These are phyloP conservation scores for Neosilurus mollespiculum DNA, from an alignment of 2,797 vertebrate genomes.

Conservation along the genomic window DNA sequence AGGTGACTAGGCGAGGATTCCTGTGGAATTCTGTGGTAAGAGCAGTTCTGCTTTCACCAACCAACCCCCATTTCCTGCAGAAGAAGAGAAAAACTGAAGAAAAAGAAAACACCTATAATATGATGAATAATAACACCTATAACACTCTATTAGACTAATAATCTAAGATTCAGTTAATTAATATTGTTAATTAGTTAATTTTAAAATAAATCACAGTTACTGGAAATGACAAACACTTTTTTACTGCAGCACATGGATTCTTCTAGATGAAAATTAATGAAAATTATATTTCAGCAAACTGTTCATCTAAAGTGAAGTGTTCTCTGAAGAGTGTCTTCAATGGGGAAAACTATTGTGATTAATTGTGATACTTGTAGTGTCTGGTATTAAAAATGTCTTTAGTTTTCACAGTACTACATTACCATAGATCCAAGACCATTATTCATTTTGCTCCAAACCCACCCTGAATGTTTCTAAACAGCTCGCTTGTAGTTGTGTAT, in stretches of 20 bases:
- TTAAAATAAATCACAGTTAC: no score
- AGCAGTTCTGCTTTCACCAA: constrained; percentile 28
- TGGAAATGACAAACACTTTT: background rate
- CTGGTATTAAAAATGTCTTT: background rate
- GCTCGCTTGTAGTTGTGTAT: background rate
- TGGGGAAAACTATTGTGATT: background rate
- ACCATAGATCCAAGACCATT: background rate
- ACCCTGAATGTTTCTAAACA: background rate
- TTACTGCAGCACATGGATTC: background rate
- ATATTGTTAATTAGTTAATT: background rate
- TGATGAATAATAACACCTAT: background rate
- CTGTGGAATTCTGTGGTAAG: constrained; percentile 16
- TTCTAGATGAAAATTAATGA: no score
- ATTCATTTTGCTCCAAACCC: background rate
- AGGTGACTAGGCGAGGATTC: background rate
- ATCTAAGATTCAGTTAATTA: background rate
- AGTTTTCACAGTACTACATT: background rate
- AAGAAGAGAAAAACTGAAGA: constrained; percentile 12
- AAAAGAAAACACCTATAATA: background rate
- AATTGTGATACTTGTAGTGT: background rate
- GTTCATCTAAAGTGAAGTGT: background rate
- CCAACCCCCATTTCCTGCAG: constrained; percentile 32
- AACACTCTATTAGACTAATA: background rate
- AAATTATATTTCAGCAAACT: background rate
- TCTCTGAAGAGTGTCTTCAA: background rate